Percentiles rank a stretch among this genome's conserved stretches.
These are phyloP conservation scores for Percina caprodes DNA, from an alignment of 2,113 vertebrate genomes.

Conservation along the genomic window DNA sequence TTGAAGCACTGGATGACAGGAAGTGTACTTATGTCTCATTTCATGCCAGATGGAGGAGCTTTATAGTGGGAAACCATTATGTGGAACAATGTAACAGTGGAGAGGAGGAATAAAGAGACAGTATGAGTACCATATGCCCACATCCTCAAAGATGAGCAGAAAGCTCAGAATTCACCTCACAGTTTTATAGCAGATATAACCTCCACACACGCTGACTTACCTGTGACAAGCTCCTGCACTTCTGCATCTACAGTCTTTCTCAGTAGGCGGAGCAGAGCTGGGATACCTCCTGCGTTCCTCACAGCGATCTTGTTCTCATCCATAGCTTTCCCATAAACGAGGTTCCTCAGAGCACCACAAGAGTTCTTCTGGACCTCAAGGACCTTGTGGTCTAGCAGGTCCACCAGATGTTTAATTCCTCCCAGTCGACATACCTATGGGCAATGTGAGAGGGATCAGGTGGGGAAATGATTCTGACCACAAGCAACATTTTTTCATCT, in stretches of 20 bases:
- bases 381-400: slow-evolving; percentile 94
- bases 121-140: background rate
- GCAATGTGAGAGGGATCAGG: slow-evolving; percentile 14
- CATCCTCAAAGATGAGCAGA: background rate
- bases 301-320: slow-evolving; percentile 97
- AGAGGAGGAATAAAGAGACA: background rate
- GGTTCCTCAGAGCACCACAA: slow-evolving; percentile 94
- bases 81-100: background rate
- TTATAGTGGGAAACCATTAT: background rate
- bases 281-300: slow-evolving; percentile 94
- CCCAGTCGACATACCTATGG: slow-evolving; percentile 93
- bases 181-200: background rate
- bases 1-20: background rate
- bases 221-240: slow-evolving; percentile 95
- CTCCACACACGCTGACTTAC: slow-evolving; percentile 76
- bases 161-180: background rate
- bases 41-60: background rate
- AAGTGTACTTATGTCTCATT: background rate
- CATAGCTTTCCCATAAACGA: slow-evolving; percentile 95
- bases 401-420: slow-evolving; percentile 96
- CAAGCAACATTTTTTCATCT: slow-evolving; percentile 8
- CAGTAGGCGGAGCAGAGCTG: slow-evolving; percentile 92
- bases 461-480: slow-evolving; percentile 12
- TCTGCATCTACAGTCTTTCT: slow-evolving; percentile 95
- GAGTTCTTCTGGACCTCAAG: slow-evolving; percentile 97